Evolutionary conservation across 2,888 invertebrate species (phyloP), one percentile per base, ranked within the genome.

Genomic region (Stictocephala bisonia): DNA sequence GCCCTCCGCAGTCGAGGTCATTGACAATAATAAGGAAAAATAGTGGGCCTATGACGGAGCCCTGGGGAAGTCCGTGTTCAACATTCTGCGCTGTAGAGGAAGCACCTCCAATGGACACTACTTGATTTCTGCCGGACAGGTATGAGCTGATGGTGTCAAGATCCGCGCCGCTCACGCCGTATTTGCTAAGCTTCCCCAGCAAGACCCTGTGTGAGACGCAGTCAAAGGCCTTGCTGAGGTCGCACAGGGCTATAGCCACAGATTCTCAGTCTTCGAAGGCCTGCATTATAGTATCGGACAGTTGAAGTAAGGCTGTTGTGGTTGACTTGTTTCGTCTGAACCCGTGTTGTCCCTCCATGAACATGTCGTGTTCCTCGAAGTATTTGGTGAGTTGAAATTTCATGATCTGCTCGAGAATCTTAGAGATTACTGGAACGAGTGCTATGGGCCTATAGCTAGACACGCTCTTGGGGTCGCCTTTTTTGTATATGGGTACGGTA

Each of bases 211-310:
- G 56, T 1, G 56, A 29, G 15, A 56, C 27, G 22, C 29, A 56
- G 15, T 56, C 56, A 29, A 56, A 56, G n/a, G 56, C 56, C 22
- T 56, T 56, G 22, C 29, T 56, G 9, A 56, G 13, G 13, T 56
- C 31, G 1, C 1, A 1, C 1, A 56, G 56, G 26, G 56, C 31
- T 3, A 56, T 7, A n/a, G 56, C 24, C 3, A 56, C n/a, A 9
- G 31, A 2, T 1, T 31, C 56, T 3, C 22, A 2, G n/a, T 2
- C 2, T 15, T 51, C 51, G 24, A 51, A 51, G 24, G 18, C 24
- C n/a, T n/a, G n/a, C n/a, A n/a, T n/a, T n/a, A n/a, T n/a, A n/a
- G n/a, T n/a, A n/a, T n/a, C n/a, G n/a, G n/a, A n/a, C n/a, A n/a
- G 22, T 6, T 51, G 22, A 11, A 22, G 4, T 22, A 20, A 20